Conservation (phyloP, 2,888 invertebrate species). For the Drosophila mimetica region DNA sequence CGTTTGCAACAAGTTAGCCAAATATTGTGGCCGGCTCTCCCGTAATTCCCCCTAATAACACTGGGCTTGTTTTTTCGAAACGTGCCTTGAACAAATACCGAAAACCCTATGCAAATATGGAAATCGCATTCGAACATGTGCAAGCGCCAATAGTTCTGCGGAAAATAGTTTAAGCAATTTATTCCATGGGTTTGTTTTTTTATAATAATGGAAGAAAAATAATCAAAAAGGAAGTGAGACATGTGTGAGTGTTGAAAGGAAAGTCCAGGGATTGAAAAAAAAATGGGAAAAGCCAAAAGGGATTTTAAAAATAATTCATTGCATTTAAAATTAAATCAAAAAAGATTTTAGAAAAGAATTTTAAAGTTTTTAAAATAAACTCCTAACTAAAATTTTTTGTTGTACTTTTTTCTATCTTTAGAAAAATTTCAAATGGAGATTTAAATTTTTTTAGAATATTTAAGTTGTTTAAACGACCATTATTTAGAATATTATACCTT, state of each 20-base stretch:
- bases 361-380: no score
- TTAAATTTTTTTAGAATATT: no score
- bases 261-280: not conserved
- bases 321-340: no score
- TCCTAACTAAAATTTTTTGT: no score
- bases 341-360: no score
- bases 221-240: not conserved
- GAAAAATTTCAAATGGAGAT: no score
- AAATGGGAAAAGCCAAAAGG: not conserved
- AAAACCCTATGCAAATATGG: slow-evolving; percentile 12
- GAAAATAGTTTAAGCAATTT: slow-evolving; percentile 13
- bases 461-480: no score
- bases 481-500: not conserved
- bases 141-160: slow-evolving; percentile 20
- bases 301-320: not conserved
- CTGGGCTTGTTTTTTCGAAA: slow-evolving; percentile 30
- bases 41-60: slow-evolving; percentile 21
- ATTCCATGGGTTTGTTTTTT: not conserved
- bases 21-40: slow-evolving; percentile 39
- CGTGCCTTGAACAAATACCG: slow-evolving; percentile 25
- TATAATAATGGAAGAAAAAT: not conserved
- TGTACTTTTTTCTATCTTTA: no score
- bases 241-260: not conserved
- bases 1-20: slow-evolving; percentile 35
- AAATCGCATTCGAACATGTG: slow-evolving; percentile 28